Evolutionary conservation across 2,888 invertebrate genomes (phyloP).

Genomic region (Drosophila atripex): DNA sequence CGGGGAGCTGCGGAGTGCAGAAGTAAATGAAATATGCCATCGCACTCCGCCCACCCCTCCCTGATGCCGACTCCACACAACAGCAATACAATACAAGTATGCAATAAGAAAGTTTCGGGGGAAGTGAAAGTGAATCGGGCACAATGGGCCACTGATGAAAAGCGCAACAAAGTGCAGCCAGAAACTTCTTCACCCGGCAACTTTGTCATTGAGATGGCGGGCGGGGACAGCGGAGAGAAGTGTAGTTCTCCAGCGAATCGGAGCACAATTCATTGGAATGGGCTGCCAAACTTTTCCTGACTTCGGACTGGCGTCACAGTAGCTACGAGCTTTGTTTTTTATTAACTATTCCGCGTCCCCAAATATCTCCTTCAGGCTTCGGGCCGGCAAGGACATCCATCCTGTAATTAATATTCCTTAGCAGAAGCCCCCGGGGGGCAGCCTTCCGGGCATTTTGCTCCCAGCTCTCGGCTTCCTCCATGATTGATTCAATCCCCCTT

Average conservation of each 20-base stretch:
- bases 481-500: slow-evolving; percentile 25
- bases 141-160: slow-evolving; percentile 20
- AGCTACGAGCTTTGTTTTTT: too few relatives aligned
- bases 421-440: neutral
- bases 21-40: slow-evolving; percentile 60
- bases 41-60: slow-evolving; percentile 5
- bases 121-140: slow-evolving; percentile 24
- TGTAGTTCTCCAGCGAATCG: slow-evolving; percentile 4
- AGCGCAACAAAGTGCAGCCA: slow-evolving; percentile 25
- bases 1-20: slow-evolving; percentile 37
- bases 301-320: neutral
- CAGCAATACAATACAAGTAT: slow-evolving; percentile 7
- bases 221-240: neutral
- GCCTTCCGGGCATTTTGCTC: neutral
- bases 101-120: slow-evolving; percentile 26
- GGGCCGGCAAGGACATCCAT: neutral
- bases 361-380: too few relatives aligned
- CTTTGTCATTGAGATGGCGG: neutral
- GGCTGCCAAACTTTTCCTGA: neutral
- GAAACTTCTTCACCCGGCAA: slow-evolving; percentile 1
- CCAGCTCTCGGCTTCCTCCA: neutral
- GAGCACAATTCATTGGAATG: neutral
- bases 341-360: too few relatives aligned
- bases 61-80: neutral
- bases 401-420: slow-evolving; percentile 1